These are phyloP conservation scores for Drosophila rhopaloa DNA, from an alignment of 1,140 invertebrate genomes.

Conservation along the genomic window DNA sequence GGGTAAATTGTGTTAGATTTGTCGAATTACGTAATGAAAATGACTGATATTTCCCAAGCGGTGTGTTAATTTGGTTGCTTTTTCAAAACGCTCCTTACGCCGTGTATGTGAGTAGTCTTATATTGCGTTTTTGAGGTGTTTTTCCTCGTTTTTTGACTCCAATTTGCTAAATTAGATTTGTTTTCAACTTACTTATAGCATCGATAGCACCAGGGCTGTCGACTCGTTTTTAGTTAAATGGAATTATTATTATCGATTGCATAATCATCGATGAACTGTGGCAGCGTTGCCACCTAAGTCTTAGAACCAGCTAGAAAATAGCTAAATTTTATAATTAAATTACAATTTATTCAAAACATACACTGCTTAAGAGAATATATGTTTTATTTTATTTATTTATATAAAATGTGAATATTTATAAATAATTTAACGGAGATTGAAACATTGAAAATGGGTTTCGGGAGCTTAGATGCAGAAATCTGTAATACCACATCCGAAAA, in stretches of 20 bases:
- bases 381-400: too few relatives aligned
- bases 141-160: conserved; percentile 2
- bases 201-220: conserved; percentile 48
- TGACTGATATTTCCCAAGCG: neutral
- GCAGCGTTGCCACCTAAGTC: neutral
- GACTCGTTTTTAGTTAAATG: neutral
- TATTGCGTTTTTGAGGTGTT: neutral
- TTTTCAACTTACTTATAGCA: conserved; percentile 54
- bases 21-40: conserved; percentile 39
- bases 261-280: conserved; percentile 6
- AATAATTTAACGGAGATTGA: too few relatives aligned
- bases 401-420: too few relatives aligned
- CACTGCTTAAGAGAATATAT: too few relatives aligned
- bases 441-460: too few relatives aligned
- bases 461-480: too few relatives aligned
- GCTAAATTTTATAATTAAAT: neutral
- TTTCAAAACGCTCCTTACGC: neutral
- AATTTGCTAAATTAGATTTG: conserved; percentile 48
- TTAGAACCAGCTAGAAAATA: neutral
- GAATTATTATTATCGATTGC: neutral
- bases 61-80: neutral
- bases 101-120: neutral
- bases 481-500: too few relatives aligned
- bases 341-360: too few relatives aligned
- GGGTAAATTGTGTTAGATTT: conserved; percentile 4